Conservation (phyloP, 2,888 invertebrate genomes). For the Anoncus sp. region DNA sequence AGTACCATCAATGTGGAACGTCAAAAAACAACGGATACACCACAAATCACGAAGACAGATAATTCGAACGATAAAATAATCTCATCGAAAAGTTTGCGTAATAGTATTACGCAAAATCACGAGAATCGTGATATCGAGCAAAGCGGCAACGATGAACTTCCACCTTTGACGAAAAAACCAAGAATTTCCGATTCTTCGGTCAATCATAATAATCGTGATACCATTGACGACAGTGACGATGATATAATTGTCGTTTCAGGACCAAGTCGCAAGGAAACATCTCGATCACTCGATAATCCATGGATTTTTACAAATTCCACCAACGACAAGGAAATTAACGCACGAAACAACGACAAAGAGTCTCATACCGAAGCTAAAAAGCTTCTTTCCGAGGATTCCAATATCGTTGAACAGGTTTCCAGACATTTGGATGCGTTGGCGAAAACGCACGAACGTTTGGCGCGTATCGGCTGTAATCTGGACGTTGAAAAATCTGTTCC, state of each 20-base stretch:
- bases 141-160: slow-evolving; percentile 28
- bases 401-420: neutral
- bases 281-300: neutral
- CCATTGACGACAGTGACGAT: slow-evolving; percentile 62
- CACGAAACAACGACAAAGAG: neutral
- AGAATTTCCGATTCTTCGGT: slow-evolving; percentile 26
- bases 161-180: slow-evolving; percentile 57
- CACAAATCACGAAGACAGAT: slow-evolving; percentile 15
- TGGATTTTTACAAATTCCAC: neutral
- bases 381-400: neutral
- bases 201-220: neutral
- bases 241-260: slow-evolving; percentile 57
- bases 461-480: too few relatives aligned
- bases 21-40: slow-evolving; percentile 33
- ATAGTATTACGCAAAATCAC: neutral
- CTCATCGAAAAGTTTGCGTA: neutral
- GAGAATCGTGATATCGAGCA: neutral
- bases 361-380: neutral
- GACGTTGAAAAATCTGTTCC: too few relatives aligned
- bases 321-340: neutral
- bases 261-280: slow-evolving; percentile 37
- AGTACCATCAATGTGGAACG: slow-evolving; percentile 68
- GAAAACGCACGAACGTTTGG: neutral
- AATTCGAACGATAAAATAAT: slow-evolving; percentile 32
- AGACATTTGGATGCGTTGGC: neutral